Evolutionary conservation across 2,797 vertebrate species (phyloP).

Genomic region (Esox masquinongy): DNA sequence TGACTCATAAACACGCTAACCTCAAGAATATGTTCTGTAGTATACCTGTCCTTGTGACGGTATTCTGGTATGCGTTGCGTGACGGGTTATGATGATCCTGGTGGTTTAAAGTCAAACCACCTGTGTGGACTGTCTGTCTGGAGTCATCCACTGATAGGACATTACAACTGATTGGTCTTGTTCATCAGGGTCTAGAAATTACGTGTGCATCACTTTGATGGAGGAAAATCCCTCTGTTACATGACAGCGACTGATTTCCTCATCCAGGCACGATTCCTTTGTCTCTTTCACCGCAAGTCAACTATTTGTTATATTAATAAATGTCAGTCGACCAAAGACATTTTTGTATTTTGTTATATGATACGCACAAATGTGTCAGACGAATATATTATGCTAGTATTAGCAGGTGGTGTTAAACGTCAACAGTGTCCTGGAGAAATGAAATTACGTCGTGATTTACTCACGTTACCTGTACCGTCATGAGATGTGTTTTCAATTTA

Average conservation of each 20-base stretch:
- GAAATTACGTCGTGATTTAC: neutral
- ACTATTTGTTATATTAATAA: neutral
- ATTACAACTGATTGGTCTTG: neutral
- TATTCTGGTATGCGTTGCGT: slow-evolving; percentile 63
- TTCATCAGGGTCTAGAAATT: slow-evolving; percentile 28
- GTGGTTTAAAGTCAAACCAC: slow-evolving; percentile 52
- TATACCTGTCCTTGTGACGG: slow-evolving; percentile 46
- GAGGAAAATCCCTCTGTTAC: neutral
- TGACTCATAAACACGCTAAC: slow-evolving; percentile 26
- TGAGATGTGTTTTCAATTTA: neutral
- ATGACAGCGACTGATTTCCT: neutral
- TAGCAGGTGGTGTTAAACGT: neutral
- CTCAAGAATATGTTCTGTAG: slow-evolving; percentile 51
- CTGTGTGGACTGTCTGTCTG: slow-evolving; percentile 42
- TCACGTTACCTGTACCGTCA: neutral
- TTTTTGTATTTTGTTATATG: neutral
- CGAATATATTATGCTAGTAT: neutral
- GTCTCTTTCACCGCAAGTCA: neutral
- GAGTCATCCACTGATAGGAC: neutral
- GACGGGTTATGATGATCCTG: slow-evolving; percentile 8
- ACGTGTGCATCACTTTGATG: slow-evolving; percentile 1
- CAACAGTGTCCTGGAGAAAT: neutral
- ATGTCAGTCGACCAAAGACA: neutral
- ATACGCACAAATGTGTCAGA: neutral
- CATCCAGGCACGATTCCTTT: neutral